Base-by-base conservation (phyloP, 2,888 invertebrate species). In the Anthrax anthrax region DNA sequence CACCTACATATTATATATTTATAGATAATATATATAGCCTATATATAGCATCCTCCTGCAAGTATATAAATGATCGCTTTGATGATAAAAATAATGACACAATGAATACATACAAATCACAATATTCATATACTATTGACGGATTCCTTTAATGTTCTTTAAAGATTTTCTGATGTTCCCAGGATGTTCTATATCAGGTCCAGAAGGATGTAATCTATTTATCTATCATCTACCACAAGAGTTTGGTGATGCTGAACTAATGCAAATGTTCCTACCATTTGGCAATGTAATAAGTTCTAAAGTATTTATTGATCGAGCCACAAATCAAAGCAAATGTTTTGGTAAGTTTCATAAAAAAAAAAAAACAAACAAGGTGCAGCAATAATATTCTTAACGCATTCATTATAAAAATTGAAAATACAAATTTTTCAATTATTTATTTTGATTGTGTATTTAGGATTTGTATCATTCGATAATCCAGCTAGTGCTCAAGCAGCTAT, bases 171-270 rank as follows among this genome's bases (percentile, higher is more conserved):
- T 78, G 69, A 74, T 78, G 75, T 77, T 78, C 72, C 76, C 79
- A 88, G 90, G 90, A 70, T 90, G 90, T 75, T 90, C 89, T 67
- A 87, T 90, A 75, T 88, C 89, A 69, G 97, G 97, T 69, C 97
- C 97, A 58, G 97, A 98, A 76, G 98, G 97, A 68, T 97, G 97
- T 78, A 98, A 98, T 74, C 82, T 98, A 62, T 98, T 98, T 81
- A 98, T 98, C 75, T 98, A 98, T 77, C 98, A 98, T 77, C 84
- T 98, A 74, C 98, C 98, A 58, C 97, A 97, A 75, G 98, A 98
- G 76, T 98, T 98, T 69, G 97, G 97, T 49, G 98, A 98, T 70
- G 84, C 87, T 53, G 98, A 98, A 73, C 81, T 98, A 67, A 96
- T 96, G 84, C 96, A 97, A 77, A 97, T 98, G 97, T 98, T 98